These are phyloP conservation scores for Leptinotarsa texana DNA, from an alignment of 1,140 invertebrate genomes.

Conservation along the genomic window DNA sequence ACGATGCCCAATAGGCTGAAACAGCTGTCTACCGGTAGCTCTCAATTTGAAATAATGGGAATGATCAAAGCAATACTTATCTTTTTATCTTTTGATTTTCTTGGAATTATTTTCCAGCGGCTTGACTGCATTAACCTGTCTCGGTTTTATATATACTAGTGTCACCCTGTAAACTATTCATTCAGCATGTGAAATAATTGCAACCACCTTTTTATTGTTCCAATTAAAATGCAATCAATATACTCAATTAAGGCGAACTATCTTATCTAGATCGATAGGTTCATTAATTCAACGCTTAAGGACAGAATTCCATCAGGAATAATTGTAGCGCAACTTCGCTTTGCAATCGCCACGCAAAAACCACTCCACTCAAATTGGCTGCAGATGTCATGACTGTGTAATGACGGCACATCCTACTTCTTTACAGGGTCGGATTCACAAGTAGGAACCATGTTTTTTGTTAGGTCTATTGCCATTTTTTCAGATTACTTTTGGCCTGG, in stretches of 20 bases:
- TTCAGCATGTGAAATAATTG: not conserved
- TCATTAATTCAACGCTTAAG: constrained; percentile 23
- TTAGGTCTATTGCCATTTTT: too few species aligned
- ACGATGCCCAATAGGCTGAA: too few species aligned
- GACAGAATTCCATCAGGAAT: constrained; percentile 23
- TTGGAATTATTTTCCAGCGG: too few species aligned
- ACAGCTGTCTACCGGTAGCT: too few species aligned
- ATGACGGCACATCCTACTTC: constrained; percentile 27
- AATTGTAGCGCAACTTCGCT: constrained; percentile 24
- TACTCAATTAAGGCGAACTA: constrained; percentile 18
- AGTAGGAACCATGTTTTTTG: too few species aligned
- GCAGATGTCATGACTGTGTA: constrained; percentile 41
- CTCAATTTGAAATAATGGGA: too few species aligned
- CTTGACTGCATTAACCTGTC: too few species aligned
- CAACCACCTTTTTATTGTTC: constrained; percentile 12
- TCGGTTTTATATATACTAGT: too few species aligned
- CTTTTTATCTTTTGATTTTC: too few species aligned
- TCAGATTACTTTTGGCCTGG: too few species aligned
- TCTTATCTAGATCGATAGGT: constrained; percentile 22
- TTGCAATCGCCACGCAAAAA: constrained; percentile 35
- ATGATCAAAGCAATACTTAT: too few species aligned
- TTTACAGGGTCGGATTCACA: not conserved
- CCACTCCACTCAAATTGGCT: constrained; percentile 39
- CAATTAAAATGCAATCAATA: constrained; percentile 18
- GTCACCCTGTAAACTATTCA: too few species aligned